Base-by-base conservation (phyloP, 2,797 vertebrate genomes). In the Avahi laniger region DNA sequence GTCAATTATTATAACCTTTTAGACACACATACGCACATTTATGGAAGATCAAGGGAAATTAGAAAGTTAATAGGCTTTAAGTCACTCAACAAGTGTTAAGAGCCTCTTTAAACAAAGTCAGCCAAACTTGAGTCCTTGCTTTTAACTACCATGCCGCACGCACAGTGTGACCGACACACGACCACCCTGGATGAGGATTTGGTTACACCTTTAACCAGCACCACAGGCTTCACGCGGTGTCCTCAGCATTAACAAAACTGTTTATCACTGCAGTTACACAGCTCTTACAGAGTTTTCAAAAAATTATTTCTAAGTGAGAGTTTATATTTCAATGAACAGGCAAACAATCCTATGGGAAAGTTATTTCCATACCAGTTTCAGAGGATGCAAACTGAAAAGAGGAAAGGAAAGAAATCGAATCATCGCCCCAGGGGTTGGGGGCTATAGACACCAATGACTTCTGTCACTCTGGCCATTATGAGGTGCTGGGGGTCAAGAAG, bases 151-250 rank as follows among this genome's bases (percentile, higher is more conserved):
- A 52, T 14, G 28, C 5, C 33, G 24, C 33, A 24, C 3, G 6
- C 33, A 24, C 3, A 6, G 48, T 14, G 22, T n/a, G 65, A 12
- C 8, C 0, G 0, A 20, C 26, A 75, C 1, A 22, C 12, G 18
- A n/a, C 0, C 7, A 9, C n/a, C 17, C 2, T n/a, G 22, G 7
- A 12, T 43, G 35, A 35, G 41, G 48, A 72, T 12, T 11, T n/a
- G 6, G 78, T 41, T 12, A 41, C 3, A 48, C 24, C 22, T 2
- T 12, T 13, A 43, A 17, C 18, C 6, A 4, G 7, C 9, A 20
- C 9, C 89, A 43, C 17, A 35, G 18, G 17, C 20, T 76, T 14
- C 33, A 28, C 24, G 17, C 38, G 2, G 10, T 33, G 24, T 2
- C 38, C 88, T 78, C 8, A 26, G 41, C 46, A 35, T 15, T 78